Base-by-base conservation (phyloP, 2,888 invertebrate species). In the Rhagophthalmus giganteus region DNA sequence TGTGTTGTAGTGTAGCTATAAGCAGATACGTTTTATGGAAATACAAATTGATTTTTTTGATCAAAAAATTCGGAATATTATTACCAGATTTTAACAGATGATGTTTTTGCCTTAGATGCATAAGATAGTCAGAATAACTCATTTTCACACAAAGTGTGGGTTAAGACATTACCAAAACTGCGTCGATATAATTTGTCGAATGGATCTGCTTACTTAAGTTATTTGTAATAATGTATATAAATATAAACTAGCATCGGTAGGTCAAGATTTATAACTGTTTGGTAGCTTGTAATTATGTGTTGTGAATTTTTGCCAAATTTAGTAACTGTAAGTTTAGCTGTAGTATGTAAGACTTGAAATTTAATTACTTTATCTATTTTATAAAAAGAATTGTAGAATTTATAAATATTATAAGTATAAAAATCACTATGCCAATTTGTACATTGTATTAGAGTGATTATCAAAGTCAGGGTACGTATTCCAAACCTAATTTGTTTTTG, bases 391-490 rank as follows among this genome's bases (percentile, higher is more conserved):
- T 30, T 35, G 44, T 37, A 45, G 45, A 31, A 39, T 34, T 40
- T n/a, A 40, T 46, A 40, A 16, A 28, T 46, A 47, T 28, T 32
- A 26, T 25, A 32, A 28, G 34, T 37, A 41, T 52, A 37, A 38
- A 34, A 20, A 20, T 25, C 25, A 35, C 24, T 46, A 48, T 48
- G 52, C 42, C 46, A 52, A 38, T 54, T 49, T 44, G 40, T 58
- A 56, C 51, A 54, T 49, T 49, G 42, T 52, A 57, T 39, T 45
- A 52, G 56, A 44, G 47, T 60, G n/a, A n/a, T n/a, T n/a, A 59
- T 64, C 61, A 55, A 64, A 64, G 68, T 66, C 70, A 70, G 70
- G 70, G 70, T 70, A 70, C 67, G 57, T 67, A 69, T 66, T 70
- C 65, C 65, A 63, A 65, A 62, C 51, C 16, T 14, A 54, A 10